Evolutionary conservation across 2,888 invertebrate genomes (phyloP).

Genomic region (Desoria tigrina): DNA sequence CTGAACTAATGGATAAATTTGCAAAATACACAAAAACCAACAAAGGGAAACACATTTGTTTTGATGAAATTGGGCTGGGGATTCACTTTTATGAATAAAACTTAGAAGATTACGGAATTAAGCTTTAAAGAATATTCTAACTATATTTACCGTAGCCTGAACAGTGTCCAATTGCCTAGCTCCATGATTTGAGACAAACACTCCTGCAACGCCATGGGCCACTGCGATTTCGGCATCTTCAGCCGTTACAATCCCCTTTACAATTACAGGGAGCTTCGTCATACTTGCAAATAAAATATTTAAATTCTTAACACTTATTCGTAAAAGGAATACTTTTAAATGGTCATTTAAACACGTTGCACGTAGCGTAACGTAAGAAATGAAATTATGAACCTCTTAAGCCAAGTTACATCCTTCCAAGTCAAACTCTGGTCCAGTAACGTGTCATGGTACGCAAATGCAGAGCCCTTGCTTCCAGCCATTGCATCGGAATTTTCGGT

Average conservation of each 20-base stretch:
- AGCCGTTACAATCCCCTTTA: constrained; percentile 82
- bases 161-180: constrained; percentile 85
- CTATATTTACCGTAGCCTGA: constrained; percentile 74
- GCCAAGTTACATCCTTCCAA: constrained; percentile 87
- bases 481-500: constrained; percentile 57
- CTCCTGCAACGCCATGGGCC: constrained; percentile 72
- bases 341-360: too few relatives aligned
- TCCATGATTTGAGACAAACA: constrained; percentile 92
- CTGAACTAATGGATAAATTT: too few relatives aligned
- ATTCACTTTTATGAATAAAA: too few relatives aligned
- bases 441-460: constrained; percentile 72
- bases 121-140: not conserved
- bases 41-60: too few relatives aligned
- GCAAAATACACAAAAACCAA: too few relatives aligned
- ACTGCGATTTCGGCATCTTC: constrained; percentile 80
- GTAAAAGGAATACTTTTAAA: too few relatives aligned
- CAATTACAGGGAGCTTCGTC: constrained; percentile 75
- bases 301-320: too few relatives aligned
- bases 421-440: constrained; percentile 78
- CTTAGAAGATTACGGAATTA: not conserved
- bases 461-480: constrained; percentile 66
- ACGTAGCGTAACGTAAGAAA: too few relatives aligned
- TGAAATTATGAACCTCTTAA: constrained; percentile 71
- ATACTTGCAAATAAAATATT: too few relatives aligned
- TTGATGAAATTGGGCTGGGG: too few relatives aligned